A percentile compares a stretch with the other conserved stretches of the same genome.
These are phyloP conservation scores for Rhegmatorhina hoffmannsi DNA, from an alignment of 2,113 vertebrate genomes.

Conservation along the genomic window DNA sequence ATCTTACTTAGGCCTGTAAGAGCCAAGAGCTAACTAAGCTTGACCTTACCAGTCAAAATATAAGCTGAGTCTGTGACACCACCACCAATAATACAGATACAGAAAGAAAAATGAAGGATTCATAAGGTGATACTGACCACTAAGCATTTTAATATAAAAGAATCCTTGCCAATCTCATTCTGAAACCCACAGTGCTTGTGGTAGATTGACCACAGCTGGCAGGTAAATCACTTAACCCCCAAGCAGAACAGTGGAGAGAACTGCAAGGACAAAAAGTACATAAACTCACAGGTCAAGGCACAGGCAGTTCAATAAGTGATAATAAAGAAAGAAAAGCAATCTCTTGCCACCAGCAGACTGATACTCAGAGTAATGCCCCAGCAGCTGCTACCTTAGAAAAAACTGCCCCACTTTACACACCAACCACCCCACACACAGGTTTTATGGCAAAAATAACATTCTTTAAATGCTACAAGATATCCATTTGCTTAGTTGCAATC, in stretches of 20 bases:
- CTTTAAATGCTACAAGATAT: too few relatives aligned
- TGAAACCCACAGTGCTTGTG: background rate
- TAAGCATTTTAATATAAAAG: background rate
- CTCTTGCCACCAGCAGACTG: fast-evolving
- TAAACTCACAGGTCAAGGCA: background rate
- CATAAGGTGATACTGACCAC: background rate
- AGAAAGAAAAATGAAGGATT: background rate
- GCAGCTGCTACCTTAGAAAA: background rate
- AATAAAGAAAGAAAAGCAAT: background rate
- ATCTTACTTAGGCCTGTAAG: background rate
- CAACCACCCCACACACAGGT: background rate
- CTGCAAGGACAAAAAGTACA: background rate
- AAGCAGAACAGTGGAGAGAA: background rate
- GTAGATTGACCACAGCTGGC: background rate
- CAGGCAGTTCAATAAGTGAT: background rate
- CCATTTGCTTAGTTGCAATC: background rate
- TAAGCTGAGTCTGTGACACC: background rate
- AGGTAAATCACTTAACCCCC: background rate
- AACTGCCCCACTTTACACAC: background rate
- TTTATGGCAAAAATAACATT: background rate
- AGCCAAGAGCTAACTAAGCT: background rate
- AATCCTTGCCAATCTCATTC: background rate
- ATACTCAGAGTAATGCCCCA: background rate
- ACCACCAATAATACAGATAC: background rate
- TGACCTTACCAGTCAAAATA: background rate